These are phyloP conservation scores for Scylla paramamosain DNA, from an alignment of 1,140 invertebrate species.

Conservation along the genomic window DNA sequence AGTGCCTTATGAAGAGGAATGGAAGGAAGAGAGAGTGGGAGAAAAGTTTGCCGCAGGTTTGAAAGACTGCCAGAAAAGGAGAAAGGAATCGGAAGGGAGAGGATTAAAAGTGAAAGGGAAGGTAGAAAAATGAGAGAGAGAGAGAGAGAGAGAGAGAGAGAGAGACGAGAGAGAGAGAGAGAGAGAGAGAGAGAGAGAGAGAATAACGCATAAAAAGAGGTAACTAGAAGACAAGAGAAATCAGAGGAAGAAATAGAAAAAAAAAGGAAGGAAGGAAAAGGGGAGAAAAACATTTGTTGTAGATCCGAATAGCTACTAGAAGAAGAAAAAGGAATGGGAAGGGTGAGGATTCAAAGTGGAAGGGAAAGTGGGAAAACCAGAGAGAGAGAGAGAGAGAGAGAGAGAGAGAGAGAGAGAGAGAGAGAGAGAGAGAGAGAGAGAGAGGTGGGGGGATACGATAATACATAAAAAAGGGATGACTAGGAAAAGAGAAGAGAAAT, in stretches of 20 bases:
- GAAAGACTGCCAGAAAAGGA: too few relatives aligned
- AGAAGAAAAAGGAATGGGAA: not conserved
- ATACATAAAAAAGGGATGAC: not conserved
- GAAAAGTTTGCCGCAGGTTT: too few relatives aligned
- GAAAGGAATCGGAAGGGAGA: too few relatives aligned
- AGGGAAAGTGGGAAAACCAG: not conserved
- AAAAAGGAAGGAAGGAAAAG: too few relatives aligned
- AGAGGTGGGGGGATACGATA: not conserved
- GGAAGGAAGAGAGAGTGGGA: too few relatives aligned
- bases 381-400: slow-evolving; percentile 22
- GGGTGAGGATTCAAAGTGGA: not conserved
- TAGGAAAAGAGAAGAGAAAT: not conserved
- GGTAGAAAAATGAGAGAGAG: too few relatives aligned
- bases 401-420: slow-evolving; percentile 1
- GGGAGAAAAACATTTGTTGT: too few relatives aligned
- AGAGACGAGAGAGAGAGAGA: too few relatives aligned
- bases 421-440: not conserved
- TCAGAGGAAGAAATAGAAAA: too few relatives aligned
- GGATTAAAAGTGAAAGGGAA: too few relatives aligned
- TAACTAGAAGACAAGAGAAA: not conserved
- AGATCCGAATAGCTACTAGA: too few relatives aligned
- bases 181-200: not conserved
- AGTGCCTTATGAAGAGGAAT: not conserved
- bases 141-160: too few relatives aligned
- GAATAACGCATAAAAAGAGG: not conserved